These are phyloP conservation scores for Caenorhabditis imperialis DNA, from an alignment of 2,888 invertebrate species.

Conservation along the genomic window DNA sequence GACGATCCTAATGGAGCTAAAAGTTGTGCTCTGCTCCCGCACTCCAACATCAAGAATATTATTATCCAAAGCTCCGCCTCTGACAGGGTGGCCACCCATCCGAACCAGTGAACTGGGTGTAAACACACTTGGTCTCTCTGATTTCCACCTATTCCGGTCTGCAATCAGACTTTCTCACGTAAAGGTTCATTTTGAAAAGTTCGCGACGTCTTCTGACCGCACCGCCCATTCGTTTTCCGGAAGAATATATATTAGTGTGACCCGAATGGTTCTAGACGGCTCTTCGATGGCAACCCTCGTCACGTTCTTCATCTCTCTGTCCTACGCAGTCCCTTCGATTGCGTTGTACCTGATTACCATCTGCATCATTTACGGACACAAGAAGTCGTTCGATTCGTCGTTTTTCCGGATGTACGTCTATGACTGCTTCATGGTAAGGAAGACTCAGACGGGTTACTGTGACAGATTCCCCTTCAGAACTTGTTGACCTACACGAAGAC, in stretches of 20 bases:
- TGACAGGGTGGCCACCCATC: too few relatives aligned
- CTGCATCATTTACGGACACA: background rate
- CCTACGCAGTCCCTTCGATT: conserved; percentile 23
- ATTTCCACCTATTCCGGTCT: too few relatives aligned
- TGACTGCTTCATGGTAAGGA: conserved; percentile 20
- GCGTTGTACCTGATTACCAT: conserved; percentile 9
- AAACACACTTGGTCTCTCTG: too few relatives aligned
- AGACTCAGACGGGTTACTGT: background rate
- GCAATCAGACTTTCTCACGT: background rate
- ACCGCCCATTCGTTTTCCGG: background rate
- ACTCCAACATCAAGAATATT: too few relatives aligned
- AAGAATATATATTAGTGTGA: background rate
- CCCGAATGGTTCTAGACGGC: background rate
- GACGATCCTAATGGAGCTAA: too few relatives aligned
- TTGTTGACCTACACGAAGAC: conserved; percentile 15
- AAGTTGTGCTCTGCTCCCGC: too few relatives aligned
- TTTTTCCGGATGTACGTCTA: conserved; percentile 15
- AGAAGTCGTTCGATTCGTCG: conserved; percentile 4
- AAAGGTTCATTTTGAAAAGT: background rate
- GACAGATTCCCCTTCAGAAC: conserved; percentile 2
- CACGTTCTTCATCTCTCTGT: conserved; percentile 4
- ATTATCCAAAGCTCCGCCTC: too few relatives aligned
- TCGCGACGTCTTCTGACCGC: background rate
- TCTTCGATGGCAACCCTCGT: conserved; percentile 6
- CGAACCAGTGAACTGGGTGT: background rate